Percentiles rank a stretch among this genome's conserved stretches.
phyloP scores from a whole-genome alignment of 1,140 invertebrate genomes.

The Drosophila bocki region DNA sequence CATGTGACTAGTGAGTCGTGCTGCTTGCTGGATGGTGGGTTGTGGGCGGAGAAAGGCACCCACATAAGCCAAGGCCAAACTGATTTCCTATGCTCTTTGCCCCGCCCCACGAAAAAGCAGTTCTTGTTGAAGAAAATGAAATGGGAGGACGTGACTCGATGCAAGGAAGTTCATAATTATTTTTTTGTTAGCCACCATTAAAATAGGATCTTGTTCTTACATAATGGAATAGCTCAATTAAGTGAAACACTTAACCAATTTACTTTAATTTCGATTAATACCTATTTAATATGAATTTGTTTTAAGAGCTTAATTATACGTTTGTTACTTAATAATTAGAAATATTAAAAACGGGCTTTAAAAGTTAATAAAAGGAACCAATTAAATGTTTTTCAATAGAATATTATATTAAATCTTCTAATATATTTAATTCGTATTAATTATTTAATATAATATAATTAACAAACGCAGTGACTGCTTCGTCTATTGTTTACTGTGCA shows the following conservation, averaged over 20 bases:
- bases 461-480: too few relatives aligned
- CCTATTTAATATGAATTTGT: neutral
- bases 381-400: neutral
- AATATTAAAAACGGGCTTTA: neutral
- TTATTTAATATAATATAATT: too few relatives aligned
- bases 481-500: neutral
- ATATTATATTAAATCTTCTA: too few relatives aligned
- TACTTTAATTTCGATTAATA: neutral
- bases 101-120: neutral
- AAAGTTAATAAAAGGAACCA: neutral
- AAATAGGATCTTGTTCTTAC: neutral
- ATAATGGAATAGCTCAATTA: conserved; percentile 2
- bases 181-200: conserved; percentile 10
- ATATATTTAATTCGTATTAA: too few relatives aligned
- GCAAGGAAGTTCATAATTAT: conserved; percentile 17
- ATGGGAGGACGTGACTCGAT: conserved; percentile 36
- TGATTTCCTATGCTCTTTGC: conserved; percentile 43
- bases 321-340: too few relatives aligned
- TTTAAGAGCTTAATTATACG: neutral
- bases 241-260: neutral
- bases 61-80: conserved; percentile 42
- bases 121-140: conserved; percentile 4
- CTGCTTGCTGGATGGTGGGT: neutral
- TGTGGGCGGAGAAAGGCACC: conserved; percentile 10
- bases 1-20: conserved; percentile 54